Percentiles rank a stretch among this genome's conserved stretches.
Conservation (phyloP, 2,888 invertebrate species). For the Linnaemya tessellans region DNA sequence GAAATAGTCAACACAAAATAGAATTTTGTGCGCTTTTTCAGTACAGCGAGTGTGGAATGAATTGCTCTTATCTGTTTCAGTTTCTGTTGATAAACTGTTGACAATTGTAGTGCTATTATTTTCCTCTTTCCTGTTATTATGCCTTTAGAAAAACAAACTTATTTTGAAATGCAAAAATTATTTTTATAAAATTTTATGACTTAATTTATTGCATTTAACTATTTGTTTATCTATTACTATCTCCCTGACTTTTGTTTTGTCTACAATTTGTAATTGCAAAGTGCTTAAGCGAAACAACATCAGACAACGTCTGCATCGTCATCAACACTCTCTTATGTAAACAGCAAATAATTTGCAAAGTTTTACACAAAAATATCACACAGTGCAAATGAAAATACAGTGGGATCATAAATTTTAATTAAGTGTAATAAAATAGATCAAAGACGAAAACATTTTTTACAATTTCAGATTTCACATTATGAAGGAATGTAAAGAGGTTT, state of each 20-base stretch:
- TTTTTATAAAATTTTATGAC: conserved; percentile 4
- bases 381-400: not conserved
- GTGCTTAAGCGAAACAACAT: not conserved
- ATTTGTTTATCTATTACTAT: not conserved
- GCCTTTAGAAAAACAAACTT: not conserved
- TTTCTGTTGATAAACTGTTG: not conserved
- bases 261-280: not conserved
- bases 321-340: conserved; percentile 19
- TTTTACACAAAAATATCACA: not conserved
- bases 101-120: not conserved
- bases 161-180: conserved; percentile 6
- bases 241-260: not conserved
- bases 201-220: not conserved
- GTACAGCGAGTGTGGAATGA: no score
- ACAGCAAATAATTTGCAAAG: conserved; percentile 10
- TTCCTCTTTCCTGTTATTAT: not conserved
- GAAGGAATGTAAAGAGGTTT: not conserved
- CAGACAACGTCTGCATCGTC: not conserved
- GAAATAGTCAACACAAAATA: no score
- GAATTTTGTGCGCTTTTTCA: no score
- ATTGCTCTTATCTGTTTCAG: no score
- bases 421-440: not conserved
- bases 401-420: conserved; percentile 4
- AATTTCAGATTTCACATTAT: not conserved
- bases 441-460: not conserved